These are phyloP conservation scores for Exephanes ischioxanthus DNA, from an alignment of 2,888 invertebrate species.

Conservation along the genomic window DNA sequence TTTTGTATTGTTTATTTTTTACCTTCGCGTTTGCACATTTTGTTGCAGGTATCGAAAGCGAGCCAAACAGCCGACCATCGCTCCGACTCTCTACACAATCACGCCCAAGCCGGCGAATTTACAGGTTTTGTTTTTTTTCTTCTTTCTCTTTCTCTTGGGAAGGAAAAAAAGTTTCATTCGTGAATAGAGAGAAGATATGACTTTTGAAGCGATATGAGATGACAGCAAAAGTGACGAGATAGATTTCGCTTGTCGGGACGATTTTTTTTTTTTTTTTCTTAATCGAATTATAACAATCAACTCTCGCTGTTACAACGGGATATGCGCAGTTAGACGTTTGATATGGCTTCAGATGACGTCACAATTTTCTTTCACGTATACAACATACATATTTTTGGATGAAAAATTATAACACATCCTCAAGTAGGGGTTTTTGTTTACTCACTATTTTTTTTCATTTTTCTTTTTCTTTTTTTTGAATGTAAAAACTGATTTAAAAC, in stretches of 20 bases:
- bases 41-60: constrained; percentile 48
- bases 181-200: constrained; percentile 57
- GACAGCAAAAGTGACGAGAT: constrained; percentile 51
- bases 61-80: constrained; percentile 62
- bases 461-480: not conserved
- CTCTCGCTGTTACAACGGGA: constrained; percentile 32
- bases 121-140: constrained; percentile 11
- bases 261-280: constrained; percentile 31
- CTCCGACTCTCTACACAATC: constrained; percentile 56
- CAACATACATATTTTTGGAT: constrained; percentile 44
- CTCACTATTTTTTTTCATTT: not conserved
- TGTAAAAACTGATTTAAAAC: constrained; percentile 28
- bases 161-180: constrained; percentile 37
- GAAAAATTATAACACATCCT: constrained; percentile 39
- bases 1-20: not conserved
- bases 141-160: constrained; percentile 11
- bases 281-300: constrained; percentile 39
- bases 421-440: constrained; percentile 21
- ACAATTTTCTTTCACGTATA: constrained; percentile 48
- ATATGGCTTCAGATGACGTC: constrained; percentile 49
- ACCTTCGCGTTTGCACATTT: constrained; percentile 25
- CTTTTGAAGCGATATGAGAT: constrained; percentile 63
- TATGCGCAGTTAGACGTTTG: constrained; percentile 50
- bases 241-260: constrained; percentile 10
- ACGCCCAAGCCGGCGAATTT: constrained; percentile 41